Evolutionary conservation across 2,797 vertebrate genomes (phyloP), one percentile per base, ranked within the genome.

Genomic region (Neostethus bicornis): DNA sequence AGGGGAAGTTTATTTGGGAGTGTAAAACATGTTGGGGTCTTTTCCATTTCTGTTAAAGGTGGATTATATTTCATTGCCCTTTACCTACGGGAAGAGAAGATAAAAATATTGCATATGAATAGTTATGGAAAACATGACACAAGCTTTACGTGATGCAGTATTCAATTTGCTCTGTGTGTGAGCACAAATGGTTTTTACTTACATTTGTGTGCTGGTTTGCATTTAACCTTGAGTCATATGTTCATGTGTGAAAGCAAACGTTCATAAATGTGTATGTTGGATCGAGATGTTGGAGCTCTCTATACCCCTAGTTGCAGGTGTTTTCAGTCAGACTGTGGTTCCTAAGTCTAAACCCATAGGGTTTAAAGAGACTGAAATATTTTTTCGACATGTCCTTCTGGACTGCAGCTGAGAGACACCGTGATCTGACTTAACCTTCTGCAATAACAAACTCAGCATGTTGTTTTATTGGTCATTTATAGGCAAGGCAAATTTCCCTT

Each of bases 291-390:
- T 78, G 77, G 77, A 74, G 68, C 66, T 66, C 70, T 81, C 68
- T 70, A 69, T 70, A 72, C 73, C 71, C 62, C 68, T 80, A 70
- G 75, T 73, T 65, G 71, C 90, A 91, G 88, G 89, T 90, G 88
- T 90, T 89, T 88, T 87, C 77, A 83, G 80, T 90, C 84, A 81
- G 67, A 79, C 80, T 75, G 58, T 85, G 80, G 68, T 85, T 87
- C 84, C 79, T 80, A 81, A 77, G 70, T 80, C 69, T 51, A 70
- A 66, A 80, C 78, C 83, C 75, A 34, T 70, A 79, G 79, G 75
- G 61, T 77, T 79, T 84, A 74, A 67, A 66, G 49, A 84, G 77
- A 83, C 83, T 87, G 86, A 76, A 71, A 81, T 85, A 85, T 84
- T 84, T 84, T 83, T 78, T 75, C 76, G 71, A 73, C 74, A 54